These are phyloP conservation scores for Coleophora flavipennella DNA, from an alignment of 2,888 invertebrate species.

Conservation along the genomic window DNA sequence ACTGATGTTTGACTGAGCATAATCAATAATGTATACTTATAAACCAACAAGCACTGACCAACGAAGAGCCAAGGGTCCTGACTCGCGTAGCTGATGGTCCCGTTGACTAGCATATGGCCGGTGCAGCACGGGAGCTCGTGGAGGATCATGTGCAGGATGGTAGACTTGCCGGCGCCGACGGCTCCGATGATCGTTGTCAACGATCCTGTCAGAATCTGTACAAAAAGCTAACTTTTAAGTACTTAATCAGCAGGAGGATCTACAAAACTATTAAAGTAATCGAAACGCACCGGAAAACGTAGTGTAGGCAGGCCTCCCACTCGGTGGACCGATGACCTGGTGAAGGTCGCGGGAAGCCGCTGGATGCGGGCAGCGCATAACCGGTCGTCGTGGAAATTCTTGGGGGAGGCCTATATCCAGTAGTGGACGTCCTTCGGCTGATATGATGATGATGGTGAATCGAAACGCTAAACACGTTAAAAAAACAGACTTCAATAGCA, in stretches of 20 bases:
- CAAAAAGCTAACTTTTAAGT: not conserved
- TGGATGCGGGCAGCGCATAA: too few relatives aligned
- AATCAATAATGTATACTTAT: not conserved
- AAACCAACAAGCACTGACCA: conserved; percentile 37
- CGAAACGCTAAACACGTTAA: too few relatives aligned
- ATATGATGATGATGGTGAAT: too few relatives aligned
- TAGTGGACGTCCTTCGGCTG: too few relatives aligned
- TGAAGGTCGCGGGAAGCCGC: too few relatives aligned
- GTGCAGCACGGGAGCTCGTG: conserved; percentile 79
- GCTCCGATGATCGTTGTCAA: conserved; percentile 76
- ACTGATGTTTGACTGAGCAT: not conserved
- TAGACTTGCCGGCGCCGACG: conserved; percentile 74
- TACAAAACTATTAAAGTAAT: too few relatives aligned
- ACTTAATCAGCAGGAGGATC: not conserved
- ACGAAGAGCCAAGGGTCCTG: conserved; percentile 89
- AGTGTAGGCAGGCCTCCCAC: too few relatives aligned
- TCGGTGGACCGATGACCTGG: too few relatives aligned
- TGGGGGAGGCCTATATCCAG: too few relatives aligned
- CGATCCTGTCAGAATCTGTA: conserved; percentile 40
- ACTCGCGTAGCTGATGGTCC: conserved; percentile 81
- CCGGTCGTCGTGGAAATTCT: too few relatives aligned
- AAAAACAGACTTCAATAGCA: too few relatives aligned
- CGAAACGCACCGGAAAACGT: too few relatives aligned
- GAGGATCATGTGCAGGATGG: conserved; percentile 77
- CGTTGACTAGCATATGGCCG: conserved; percentile 75